These are phyloP conservation scores for Cirrhinus mrigala DNA, from an alignment of 2,797 vertebrate genomes.

Conservation along the genomic window DNA sequence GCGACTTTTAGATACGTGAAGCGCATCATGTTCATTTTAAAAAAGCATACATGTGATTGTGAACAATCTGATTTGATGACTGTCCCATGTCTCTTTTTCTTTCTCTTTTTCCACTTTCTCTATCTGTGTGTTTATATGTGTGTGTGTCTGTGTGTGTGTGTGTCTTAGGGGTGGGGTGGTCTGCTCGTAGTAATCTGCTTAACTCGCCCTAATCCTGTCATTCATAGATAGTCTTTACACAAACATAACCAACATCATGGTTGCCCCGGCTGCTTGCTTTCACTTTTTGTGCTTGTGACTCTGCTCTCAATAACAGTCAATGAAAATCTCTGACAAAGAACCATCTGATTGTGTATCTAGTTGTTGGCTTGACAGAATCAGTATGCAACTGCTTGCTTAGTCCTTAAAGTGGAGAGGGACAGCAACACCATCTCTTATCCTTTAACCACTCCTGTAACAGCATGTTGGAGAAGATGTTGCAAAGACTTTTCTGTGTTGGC, in stretches of 20 bases:
- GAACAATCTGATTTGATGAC: constrained; percentile 14
- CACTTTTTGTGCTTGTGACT: constrained; percentile 82
- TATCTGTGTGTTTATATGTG: constrained; percentile 42
- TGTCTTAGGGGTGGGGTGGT: constrained; percentile 71
- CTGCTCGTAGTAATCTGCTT: constrained; percentile 86
- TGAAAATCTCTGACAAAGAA: constrained; percentile 79
- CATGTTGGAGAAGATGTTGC: constrained; percentile 37
- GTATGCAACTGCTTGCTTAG: constrained; percentile 76
- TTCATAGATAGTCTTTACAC: constrained; percentile 87
- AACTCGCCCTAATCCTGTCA: constrained; percentile 87
- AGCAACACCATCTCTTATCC: constrained; percentile 58
- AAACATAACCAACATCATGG: constrained; percentile 87
- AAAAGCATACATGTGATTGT: not conserved
- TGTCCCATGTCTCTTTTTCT: constrained; percentile 7
- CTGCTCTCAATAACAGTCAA: constrained; percentile 82
- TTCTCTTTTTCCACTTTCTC: not conserved
- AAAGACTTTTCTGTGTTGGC: constrained; percentile 14
- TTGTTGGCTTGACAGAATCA: constrained; percentile 71
- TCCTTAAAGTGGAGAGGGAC: constrained; percentile 68
- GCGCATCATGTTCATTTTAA: not conserved
- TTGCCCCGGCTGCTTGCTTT: constrained; percentile 83
- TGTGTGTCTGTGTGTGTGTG: constrained; percentile 67
- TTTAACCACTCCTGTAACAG: constrained; percentile 62
- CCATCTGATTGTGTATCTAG: constrained; percentile 81
- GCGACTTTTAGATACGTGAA: not conserved